Base-by-base conservation (phyloP, 2,888 invertebrate species). In the Hypercompe scribonia region DNA sequence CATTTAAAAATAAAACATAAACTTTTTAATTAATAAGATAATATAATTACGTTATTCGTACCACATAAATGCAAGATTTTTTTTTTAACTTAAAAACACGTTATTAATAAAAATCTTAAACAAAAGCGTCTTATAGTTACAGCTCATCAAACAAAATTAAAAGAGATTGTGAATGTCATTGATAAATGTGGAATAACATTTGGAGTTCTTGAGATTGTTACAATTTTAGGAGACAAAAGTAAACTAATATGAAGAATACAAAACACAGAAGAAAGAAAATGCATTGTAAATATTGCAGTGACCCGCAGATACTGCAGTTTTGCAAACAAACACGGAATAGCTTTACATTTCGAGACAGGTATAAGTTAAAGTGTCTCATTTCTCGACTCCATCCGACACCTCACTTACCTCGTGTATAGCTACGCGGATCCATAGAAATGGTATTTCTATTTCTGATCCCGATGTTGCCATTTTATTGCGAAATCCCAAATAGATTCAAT, bases 401-500 rank as follows among this genome's bases (percentile, higher is more conserved):
- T 39, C 34, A 42, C 66, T 58, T 65, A 71, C 13, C 33, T 65
- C 24, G 34, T n/a, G 61, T n/a, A 42, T 69, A 33, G 46, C 24
- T 65, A 70, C 24, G 34, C 34, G 34, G 24, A 61, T 63, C 3
- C n/a, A 46, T 0, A 31, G 31, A 72, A 68, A 72, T 68, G 21
- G 18, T 64, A 54, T 39, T 64, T n/a, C 50, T 46, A 21, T 67
- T 73, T 71, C 65, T 50, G 61, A n/a, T 68, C n/a, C n/a, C 66
- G 31, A 74, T 74, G 54, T 70, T 65, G 28, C 69, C 33, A 70
- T 75, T 71, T 75, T 65, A 72, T 46, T 64, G 39, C 70, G 71
- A 42, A 68, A 70, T 36, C 54, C 65, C 58, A 70, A 78, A 78
- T 74, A 84, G 79, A 84, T 82, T 68, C 69, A 71, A 77, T 73